Evolutionary conservation across 2,888 invertebrate species (phyloP).

Genomic region (Hypolimnas misippus): DNA sequence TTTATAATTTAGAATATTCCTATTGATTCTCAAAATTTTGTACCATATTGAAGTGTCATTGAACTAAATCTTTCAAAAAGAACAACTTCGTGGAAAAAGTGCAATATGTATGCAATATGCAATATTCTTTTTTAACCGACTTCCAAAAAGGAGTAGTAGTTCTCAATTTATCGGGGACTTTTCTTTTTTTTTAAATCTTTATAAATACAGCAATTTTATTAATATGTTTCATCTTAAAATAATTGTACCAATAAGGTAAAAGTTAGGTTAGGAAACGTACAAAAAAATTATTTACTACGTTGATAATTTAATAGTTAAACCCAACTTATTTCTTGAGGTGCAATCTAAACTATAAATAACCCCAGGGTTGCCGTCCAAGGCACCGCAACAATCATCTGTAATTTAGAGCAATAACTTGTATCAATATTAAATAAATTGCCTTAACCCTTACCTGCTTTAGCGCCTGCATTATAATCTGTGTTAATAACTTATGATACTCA

Average conservation of each 20-base stretch:
- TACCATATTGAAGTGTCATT: too few species aligned
- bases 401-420: conserved; percentile 78
- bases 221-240: background rate
- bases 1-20: background rate
- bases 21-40: too few species aligned
- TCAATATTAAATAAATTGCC: conserved; percentile 79
- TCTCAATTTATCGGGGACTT: too few species aligned
- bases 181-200: too few species aligned
- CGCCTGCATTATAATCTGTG: conserved; percentile 50
- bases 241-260: background rate
- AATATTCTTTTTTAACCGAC: too few species aligned
- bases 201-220: too few species aligned
- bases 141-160: too few species aligned
- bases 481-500: conserved; percentile 45
- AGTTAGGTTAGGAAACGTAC: background rate
- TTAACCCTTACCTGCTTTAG: conserved; percentile 53
- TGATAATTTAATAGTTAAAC: conserved; percentile 21
- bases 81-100: too few species aligned
- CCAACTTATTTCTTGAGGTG: conserved; percentile 22
- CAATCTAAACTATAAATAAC: conserved; percentile 59
- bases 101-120: too few species aligned
- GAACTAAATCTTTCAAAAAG: too few species aligned
- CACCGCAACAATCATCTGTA: conserved; percentile 71
- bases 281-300: background rate
- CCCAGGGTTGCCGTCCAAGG: conserved; percentile 50